Conservation (phyloP, 2,113 vertebrate genomes). For the Oncorhynchus kisutch region DNA sequence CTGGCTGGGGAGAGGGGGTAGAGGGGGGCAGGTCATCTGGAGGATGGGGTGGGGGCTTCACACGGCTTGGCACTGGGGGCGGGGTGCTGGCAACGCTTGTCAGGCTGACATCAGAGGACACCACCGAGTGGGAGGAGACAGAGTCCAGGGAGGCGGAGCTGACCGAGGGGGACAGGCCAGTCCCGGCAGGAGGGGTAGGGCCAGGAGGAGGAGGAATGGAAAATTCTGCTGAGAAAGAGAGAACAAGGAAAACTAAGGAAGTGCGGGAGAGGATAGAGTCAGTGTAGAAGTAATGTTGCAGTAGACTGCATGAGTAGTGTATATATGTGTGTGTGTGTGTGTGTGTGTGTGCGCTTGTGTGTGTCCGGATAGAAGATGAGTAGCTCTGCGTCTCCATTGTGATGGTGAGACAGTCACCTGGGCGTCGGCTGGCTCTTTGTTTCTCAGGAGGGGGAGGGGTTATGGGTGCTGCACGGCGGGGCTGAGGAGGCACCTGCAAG, state of each 20-base stretch:
- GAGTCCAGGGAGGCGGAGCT: slow-evolving; percentile 88
- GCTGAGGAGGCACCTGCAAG: slow-evolving; percentile 83
- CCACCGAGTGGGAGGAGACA: slow-evolving; percentile 78
- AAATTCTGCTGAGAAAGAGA: slow-evolving; percentile 55
- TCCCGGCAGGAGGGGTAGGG: slow-evolving; percentile 70
- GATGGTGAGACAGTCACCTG: slow-evolving; percentile 48
- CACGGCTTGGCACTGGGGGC: slow-evolving; percentile 87
- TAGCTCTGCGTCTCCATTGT: not conserved
- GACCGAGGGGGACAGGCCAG: slow-evolving; percentile 73
- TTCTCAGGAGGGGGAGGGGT: slow-evolving; percentile 92
- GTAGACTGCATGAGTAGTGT: not conserved
- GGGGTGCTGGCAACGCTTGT: slow-evolving; percentile 86
- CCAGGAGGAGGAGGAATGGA: slow-evolving; percentile 66
- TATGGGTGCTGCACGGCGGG: slow-evolving; percentile 81
- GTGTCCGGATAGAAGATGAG: not conserved
- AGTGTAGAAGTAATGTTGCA: slow-evolving; percentile 6
- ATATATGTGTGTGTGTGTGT: too few relatives aligned
- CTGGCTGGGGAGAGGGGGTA: slow-evolving; percentile 31
- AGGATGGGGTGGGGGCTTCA: slow-evolving; percentile 58
- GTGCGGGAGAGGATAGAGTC: slow-evolving; percentile 41
- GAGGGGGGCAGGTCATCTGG: slow-evolving; percentile 29
- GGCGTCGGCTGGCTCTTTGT: slow-evolving; percentile 69
- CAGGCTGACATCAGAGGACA: slow-evolving; percentile 77
- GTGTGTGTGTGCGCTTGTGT: too few relatives aligned
- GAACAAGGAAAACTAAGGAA: slow-evolving; percentile 1